Evolutionary conservation across 1,140 invertebrate genomes (phyloP).

Genomic region (Caenorhabditis brenneri): DNA sequence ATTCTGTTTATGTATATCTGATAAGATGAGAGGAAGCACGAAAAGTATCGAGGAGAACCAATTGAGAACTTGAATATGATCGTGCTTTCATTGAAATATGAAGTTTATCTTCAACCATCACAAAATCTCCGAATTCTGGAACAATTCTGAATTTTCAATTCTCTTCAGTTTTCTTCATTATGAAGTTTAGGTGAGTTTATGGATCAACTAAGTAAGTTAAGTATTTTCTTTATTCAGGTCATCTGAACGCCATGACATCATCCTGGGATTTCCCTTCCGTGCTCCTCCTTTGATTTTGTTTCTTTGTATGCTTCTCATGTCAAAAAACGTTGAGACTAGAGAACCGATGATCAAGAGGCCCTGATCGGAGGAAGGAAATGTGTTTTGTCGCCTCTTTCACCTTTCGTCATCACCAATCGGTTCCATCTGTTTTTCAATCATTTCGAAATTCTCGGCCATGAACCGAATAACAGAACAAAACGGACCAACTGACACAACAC

Average conservation of each 20-base stretch:
- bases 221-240: no score
- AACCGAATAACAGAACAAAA: not conserved
- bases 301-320: not conserved
- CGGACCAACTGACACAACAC: slow-evolving; percentile 8
- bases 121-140: no score
- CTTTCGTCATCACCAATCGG: not conserved
- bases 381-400: not conserved
- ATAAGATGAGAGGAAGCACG: no score
- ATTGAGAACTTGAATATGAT: no score
- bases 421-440: not conserved
- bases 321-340: not conserved
- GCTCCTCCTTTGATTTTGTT: not conserved
- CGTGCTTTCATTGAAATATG: no score
- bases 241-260: slow-evolving; percentile 30
- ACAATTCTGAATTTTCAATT: no score
- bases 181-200: no score
- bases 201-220: no score
- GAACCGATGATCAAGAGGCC: slow-evolving; percentile 22
- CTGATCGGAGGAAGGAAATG: not conserved
- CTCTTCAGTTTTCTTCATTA: no score
- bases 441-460: not conserved
- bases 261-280: not conserved
- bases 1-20: no score
- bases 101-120: no score
- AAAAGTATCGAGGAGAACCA: no score